Conservation (phyloP, 2,797 vertebrate species). For the Australoheros facetus region DNA sequence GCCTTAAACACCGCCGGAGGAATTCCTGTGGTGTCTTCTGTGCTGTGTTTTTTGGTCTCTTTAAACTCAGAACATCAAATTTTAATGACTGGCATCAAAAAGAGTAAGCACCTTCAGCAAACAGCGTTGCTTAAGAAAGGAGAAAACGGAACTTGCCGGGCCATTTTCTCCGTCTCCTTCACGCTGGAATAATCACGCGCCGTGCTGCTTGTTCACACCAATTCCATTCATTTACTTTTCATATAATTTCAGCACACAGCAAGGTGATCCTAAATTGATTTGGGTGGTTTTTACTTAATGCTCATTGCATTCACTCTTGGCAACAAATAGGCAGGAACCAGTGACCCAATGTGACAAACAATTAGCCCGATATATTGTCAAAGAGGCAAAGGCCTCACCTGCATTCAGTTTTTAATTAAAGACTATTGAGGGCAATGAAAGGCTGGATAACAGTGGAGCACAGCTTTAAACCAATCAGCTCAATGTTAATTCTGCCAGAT, state of each 20-base stretch:
- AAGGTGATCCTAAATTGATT: constrained; percentile 43
- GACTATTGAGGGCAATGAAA: constrained; percentile 32
- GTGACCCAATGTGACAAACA: constrained; percentile 54
- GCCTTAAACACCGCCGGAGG: constrained; percentile 30
- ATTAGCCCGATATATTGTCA: constrained; percentile 52
- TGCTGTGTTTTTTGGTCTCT: constrained; percentile 25
- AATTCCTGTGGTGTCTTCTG: constrained; percentile 11
- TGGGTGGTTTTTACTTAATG: constrained; percentile 42
- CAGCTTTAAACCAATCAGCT: constrained; percentile 36
- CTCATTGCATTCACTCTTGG: constrained; percentile 41
- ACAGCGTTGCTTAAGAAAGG: background rate
- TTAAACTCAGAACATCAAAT: constrained; percentile 35
- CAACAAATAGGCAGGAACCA: constrained; percentile 42
- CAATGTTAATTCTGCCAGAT: constrained; percentile 36
- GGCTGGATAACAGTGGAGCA: constrained; percentile 20
- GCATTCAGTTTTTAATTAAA: constrained; percentile 64
- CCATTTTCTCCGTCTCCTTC: constrained; percentile 10
- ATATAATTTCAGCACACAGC: background rate
- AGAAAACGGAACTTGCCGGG: background rate
- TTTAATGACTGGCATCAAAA: constrained; percentile 44
- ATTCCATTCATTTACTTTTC: constrained; percentile 19
- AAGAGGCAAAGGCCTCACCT: constrained; percentile 50
- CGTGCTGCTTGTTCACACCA: background rate
- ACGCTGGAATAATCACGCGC: background rate
- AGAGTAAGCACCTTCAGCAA: constrained; percentile 41